Conservation (phyloP, 2,797 vertebrate genomes). For the Peromyscus nudipes region DNA sequence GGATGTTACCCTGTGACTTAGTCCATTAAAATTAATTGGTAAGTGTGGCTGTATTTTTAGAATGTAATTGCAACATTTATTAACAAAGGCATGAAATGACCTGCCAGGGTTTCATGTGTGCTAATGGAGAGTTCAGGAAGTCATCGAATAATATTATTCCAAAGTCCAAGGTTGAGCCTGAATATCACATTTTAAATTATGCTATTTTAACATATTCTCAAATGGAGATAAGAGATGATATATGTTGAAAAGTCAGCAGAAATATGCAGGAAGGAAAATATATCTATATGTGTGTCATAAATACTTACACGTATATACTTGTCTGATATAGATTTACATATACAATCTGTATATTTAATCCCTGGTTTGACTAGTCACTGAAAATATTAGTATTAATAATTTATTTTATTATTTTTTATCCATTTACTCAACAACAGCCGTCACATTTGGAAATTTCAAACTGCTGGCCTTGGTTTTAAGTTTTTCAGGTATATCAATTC, state of each 20-base stretch:
- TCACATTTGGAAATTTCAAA: neutral
- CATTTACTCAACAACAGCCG: neutral
- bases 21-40: conserved; percentile 73
- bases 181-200: conserved; percentile 46
- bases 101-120: conserved; percentile 42
- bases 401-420: conserved; percentile 24
- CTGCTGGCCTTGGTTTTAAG: neutral
- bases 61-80: conserved; percentile 70
- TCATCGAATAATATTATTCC: conserved; percentile 14
- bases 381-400: conserved; percentile 14
- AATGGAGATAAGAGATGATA: neutral
- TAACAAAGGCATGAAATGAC: conserved; percentile 68
- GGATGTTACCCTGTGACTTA: conserved; percentile 65
- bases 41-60: conserved; percentile 70
- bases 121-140: conserved; percentile 51
- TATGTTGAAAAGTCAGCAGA: conserved; percentile 51
- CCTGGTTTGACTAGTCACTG: conserved; percentile 18
- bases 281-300: neutral
- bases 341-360: neutral
- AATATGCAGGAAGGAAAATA: conserved; percentile 24
- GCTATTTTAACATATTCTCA: conserved; percentile 26
- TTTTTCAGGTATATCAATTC: neutral
- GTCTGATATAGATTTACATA: neutral
- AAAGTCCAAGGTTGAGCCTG: neutral
- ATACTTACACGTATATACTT: neutral